Evolutionary conservation across 2,797 vertebrate genomes (phyloP).

Genomic region (Syngnathus acus): DNA sequence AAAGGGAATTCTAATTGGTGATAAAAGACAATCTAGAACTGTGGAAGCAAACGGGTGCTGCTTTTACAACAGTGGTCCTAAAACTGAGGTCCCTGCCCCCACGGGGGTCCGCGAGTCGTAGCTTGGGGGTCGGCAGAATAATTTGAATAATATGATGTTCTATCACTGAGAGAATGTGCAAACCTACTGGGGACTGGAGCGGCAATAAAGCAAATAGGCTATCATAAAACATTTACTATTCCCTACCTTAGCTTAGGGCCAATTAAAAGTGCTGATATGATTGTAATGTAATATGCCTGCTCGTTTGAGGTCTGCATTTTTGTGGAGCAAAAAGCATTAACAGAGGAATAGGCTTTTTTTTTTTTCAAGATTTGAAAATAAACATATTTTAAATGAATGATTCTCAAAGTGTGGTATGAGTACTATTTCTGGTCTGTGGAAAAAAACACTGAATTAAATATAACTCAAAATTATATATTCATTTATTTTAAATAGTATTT

Average conservation of each 20-base stretch:
- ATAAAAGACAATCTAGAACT: background rate
- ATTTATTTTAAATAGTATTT: too few species aligned
- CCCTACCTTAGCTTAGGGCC: background rate
- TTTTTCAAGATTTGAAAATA: too few species aligned
- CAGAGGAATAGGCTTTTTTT: too few species aligned
- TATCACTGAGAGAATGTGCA: background rate
- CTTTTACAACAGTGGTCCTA: background rate
- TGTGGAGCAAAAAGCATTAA: too few species aligned
- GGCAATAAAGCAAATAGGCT: background rate
- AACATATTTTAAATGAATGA: too few species aligned
- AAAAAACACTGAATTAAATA: too few species aligned
- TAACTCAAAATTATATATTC: too few species aligned
- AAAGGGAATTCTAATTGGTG: slow-evolving; percentile 1
- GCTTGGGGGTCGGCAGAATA: background rate
- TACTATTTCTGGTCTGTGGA: too few species aligned
- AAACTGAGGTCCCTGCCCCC: background rate
- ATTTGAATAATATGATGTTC: background rate
- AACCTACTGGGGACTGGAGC: background rate
- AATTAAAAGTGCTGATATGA: background rate
- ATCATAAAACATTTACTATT: background rate
- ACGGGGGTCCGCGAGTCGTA: background rate
- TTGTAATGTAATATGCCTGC: too few species aligned
- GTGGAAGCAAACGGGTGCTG: background rate
- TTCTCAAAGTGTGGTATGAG: too few species aligned
- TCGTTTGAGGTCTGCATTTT: too few species aligned